These are phyloP conservation scores for Calycopis cecrops DNA, from an alignment of 1,140 invertebrate species.

Conservation along the genomic window DNA sequence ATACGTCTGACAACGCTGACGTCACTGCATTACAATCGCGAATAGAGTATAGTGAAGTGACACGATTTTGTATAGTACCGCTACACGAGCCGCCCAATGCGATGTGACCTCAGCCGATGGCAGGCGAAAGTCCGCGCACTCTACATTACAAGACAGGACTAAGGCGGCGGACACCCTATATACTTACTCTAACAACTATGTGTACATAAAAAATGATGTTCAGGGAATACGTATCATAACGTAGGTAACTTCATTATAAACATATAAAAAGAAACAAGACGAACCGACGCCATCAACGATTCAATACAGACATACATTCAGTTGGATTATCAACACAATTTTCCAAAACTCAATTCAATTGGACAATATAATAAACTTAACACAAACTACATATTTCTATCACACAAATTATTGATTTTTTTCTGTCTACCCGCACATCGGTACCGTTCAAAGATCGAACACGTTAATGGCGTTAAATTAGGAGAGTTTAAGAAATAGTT, in stretches of 20 bases:
- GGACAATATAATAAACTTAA: too few species aligned
- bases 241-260: conserved; percentile 30
- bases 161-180: conserved; percentile 26
- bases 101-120: not conserved
- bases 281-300: conserved; percentile 2
- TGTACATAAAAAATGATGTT: conserved; percentile 20
- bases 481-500: conserved; percentile 5
- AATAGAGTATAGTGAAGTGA: too few species aligned
- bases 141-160: conserved; percentile 22
- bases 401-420: too few species aligned
- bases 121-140: conserved; percentile 17
- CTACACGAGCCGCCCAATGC: not conserved
- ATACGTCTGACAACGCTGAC: too few species aligned
- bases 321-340: too few species aligned
- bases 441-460: conserved; percentile 1
- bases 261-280: conserved; percentile 12
- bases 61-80: too few species aligned
- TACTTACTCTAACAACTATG: conserved; percentile 22
- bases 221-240: conserved; percentile 18
- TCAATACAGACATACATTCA: not conserved
- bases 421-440: not conserved
- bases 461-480: conserved; percentile 6
- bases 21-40: too few species aligned
- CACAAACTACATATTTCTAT: too few species aligned
- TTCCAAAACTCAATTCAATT: too few species aligned